Evolutionary conservation across 2,888 invertebrate genomes (phyloP), one percentile per base, ranked within the genome.

Genomic region (Auanema sp.): DNA sequence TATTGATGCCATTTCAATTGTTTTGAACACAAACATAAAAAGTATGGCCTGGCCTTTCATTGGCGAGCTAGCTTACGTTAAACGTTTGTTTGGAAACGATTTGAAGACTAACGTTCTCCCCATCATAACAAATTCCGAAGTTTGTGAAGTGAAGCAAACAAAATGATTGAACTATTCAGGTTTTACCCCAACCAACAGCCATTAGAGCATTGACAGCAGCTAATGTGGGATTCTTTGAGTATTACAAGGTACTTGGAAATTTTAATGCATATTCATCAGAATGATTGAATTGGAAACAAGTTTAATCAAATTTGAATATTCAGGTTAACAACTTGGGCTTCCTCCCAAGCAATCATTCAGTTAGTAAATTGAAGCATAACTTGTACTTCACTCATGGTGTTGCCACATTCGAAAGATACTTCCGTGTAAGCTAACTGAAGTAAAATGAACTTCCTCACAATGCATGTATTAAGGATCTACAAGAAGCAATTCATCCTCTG

Each of bases 51-150:
- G 78, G 78, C 78, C 79, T 14, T 72, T 79, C 64, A 76, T 79
- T 52, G 67, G 77, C 55, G 79, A 79, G 52, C 58, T 79, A 52
- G 76, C 78, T 44, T 73, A 72, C 40, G 71, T 79, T n/a, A 78
- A 78, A 61, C 64, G 66, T 57, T 74, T 79, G 72, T 76, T 79
- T 55, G 77, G 78, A 56, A 78, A 78, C 44, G 79, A 79, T 49
- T 60, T 79, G 52, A 77, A 77, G 66, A 76, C 76, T 33, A 79
- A 79, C 47, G 78, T 79, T 16, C 65, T 79, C 3, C 79, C 79
- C 21, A 74, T 79, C 50, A 76, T 78, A 60, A 79, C 79, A 16
- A 65, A 76, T 60, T 68, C 75, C 49, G 77, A 79, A 58, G 72
- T 65, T 11, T 23, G 16, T 23, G 18, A 12, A 12, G 5, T 41